These are phyloP conservation scores for Isoperla grammatica DNA, from an alignment of 2,888 invertebrate genomes.

Conservation along the genomic window DNA sequence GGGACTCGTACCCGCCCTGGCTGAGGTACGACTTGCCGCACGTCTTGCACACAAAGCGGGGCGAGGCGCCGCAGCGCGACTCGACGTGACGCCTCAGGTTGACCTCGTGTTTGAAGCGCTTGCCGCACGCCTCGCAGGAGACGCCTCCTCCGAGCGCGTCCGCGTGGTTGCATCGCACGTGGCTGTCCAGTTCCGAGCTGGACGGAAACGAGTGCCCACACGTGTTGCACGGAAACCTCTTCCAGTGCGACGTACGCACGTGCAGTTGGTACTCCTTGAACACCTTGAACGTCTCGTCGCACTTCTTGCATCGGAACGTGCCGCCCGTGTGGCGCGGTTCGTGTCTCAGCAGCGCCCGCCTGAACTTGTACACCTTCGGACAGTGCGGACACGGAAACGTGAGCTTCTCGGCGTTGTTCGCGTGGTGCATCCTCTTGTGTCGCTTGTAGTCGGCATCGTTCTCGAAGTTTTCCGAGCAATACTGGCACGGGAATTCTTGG, in stretches of 20 bases:
- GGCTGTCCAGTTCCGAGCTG: constrained; percentile 11
- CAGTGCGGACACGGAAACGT: constrained; percentile 12
- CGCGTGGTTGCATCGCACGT: constrained; percentile 8
- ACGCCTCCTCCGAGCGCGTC: background rate
- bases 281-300: constrained; percentile 8
- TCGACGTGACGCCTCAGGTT: constrained; percentile 45
- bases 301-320: constrained; percentile 8
- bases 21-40: constrained; percentile 40
- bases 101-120: constrained; percentile 41
- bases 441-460: constrained; percentile 13
- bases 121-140: constrained; percentile 39
- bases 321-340: constrained; percentile 16
- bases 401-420: background rate
- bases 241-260: constrained; percentile 4
- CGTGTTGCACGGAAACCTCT: background rate
- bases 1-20: constrained; percentile 39
- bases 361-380: constrained; percentile 13
- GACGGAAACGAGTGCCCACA: constrained; percentile 18
- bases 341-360: constrained; percentile 14
- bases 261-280: constrained; percentile 14
- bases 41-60: constrained; percentile 32
- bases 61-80: constrained; percentile 42
- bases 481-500: constrained; percentile 15
- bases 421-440: constrained; percentile 9
- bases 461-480: constrained; percentile 12